A percentile compares a stretch with the other conserved stretches of the same genome.
Conservation (phyloP, 2,113 vertebrate species). For the Nothocercus julius region DNA sequence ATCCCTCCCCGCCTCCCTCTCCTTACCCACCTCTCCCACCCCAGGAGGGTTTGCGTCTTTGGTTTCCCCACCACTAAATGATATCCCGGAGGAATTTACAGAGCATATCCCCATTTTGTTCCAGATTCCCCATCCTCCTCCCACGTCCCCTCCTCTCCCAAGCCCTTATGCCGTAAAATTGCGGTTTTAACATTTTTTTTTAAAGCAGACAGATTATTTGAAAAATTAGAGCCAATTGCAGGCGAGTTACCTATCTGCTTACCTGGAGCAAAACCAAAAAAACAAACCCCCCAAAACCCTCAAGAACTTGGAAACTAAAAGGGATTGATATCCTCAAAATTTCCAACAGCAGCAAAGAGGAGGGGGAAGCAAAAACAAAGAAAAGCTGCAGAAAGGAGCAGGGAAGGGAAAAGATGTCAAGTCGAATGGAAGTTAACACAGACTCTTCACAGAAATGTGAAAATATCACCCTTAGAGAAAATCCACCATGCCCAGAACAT, state of each 20-base stretch:
- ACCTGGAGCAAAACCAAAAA: slow-evolving; percentile 33
- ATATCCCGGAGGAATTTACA: slow-evolving; percentile 19
- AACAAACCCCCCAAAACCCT: not conserved
- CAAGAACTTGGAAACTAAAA: slow-evolving; percentile 12
- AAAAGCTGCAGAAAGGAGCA: slow-evolving; percentile 6
- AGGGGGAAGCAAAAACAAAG: not conserved
- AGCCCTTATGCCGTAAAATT: slow-evolving; percentile 18
- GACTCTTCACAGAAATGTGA: slow-evolving; percentile 28
- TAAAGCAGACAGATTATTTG: slow-evolving; percentile 55
- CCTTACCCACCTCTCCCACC: not conserved
- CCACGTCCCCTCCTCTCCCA: not conserved
- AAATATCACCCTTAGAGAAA: not conserved
- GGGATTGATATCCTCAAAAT: slow-evolving; percentile 63
- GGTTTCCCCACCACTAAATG: slow-evolving; percentile 45
- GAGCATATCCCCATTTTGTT: not conserved
- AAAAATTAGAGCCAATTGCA: not conserved
- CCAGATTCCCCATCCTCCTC: slow-evolving; percentile 38
- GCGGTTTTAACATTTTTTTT: not conserved
- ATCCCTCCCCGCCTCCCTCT: not conserved
- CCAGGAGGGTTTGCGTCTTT: slow-evolving; percentile 42
- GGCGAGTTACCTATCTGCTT: slow-evolving; percentile 45
- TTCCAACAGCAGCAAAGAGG: slow-evolving; percentile 34
- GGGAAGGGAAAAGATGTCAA: not conserved
- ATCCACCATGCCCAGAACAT: not conserved
- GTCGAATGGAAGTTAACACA: slow-evolving; percentile 12